Evolutionary conservation across 1,140 invertebrate species (phyloP), one percentile per base, ranked within the genome.

Genomic region (Cotesia glomerata): DNA sequence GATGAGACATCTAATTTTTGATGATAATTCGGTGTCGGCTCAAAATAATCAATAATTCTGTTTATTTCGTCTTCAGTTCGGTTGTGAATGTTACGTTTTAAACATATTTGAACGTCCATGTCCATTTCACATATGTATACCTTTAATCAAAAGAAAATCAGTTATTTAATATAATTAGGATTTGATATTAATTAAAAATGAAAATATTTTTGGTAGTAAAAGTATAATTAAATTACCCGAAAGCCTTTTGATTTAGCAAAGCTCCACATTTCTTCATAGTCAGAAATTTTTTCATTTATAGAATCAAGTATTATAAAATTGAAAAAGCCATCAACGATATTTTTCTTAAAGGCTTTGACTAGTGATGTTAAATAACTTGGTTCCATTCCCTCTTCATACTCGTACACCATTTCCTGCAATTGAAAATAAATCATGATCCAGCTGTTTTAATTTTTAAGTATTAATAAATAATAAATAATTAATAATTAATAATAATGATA

Each of bases 221-320:
- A 58, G 9, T 35, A 68, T 16, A 5, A 58, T 72, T 63, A 16
- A 82, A 84, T 81, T 88, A 97, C 96, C 90, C 96, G 94, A 84
- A 98, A 98, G 59, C 94, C 93, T 82, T 94, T 93, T 65, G 93
- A 92, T 82, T 95, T 95, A 5, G 95, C 94, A 87, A 93, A 93
- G 79, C 91, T 93, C 90, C 94, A 94, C 88, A 98, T 94, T 80
- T 97, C 94, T 76, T 95, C 93, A 83, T 96, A 97, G 76, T 92
- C 89, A 61, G 90, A 90, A 16, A 95, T 89, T 79, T 93, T 93
- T 74, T 96, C 93, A 83, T 96, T 95, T 4, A 95, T 90, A 79
- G 93, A 93, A 86, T 98, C 97, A 18, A 97, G 91, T 82, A 99
- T 95, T 71, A 98, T 93, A 83, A 98, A 98, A 64, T 93, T 91